Evolutionary conservation across 2,888 invertebrate genomes (phyloP), one percentile per base, ranked within the genome.

Genomic region (Callinectes sapidus): DNA sequence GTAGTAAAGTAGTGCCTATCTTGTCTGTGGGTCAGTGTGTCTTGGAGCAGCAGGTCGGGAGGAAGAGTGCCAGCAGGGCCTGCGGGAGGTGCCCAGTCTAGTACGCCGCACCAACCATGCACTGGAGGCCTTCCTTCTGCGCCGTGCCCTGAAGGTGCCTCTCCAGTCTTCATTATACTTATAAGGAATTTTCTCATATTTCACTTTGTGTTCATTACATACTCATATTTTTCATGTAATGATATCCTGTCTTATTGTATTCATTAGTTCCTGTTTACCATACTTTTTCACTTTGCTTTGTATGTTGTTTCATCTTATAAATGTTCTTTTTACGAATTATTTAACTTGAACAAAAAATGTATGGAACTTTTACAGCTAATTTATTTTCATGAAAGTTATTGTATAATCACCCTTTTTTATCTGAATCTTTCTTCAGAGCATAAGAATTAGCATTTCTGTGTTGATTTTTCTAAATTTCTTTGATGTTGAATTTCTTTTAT

Each of bases 11-110:
- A 81, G 81, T 81, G 81, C 35, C 16, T 81, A 32, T 81, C 32
- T 42, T 81, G 42, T 85, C 18, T 32, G 32, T 28, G 54, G 42
- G 71, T 35, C 95, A 96, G 96, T 96, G 39, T 96, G 96, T 94
- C 95, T 96, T 18, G 96, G 96, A 13, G 95, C 96, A n/a, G 95
- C 95, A 89, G 96, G 96, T 1, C 95, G 96, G 93, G 95, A 95
- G 16, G 96, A 96, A 10, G 95, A 95, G n/a, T 95, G 96, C 6
- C 92, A 95, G 71, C 95, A 95, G 0, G 95, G 95, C 39, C 95
- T 96, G 93, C 95, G 95, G 85, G 96, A 96, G 93, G 96, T 96
- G 0, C 95, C 96, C 3, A 95, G 95, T 6, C 95, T 96, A 42
- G 95, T 96, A 28, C 95, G 95, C 71, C 95, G 95, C 91, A 95